phyloP scores from a whole-genome alignment of 2,888 invertebrate genomes.

The Notodonta dromedarius region DNA sequence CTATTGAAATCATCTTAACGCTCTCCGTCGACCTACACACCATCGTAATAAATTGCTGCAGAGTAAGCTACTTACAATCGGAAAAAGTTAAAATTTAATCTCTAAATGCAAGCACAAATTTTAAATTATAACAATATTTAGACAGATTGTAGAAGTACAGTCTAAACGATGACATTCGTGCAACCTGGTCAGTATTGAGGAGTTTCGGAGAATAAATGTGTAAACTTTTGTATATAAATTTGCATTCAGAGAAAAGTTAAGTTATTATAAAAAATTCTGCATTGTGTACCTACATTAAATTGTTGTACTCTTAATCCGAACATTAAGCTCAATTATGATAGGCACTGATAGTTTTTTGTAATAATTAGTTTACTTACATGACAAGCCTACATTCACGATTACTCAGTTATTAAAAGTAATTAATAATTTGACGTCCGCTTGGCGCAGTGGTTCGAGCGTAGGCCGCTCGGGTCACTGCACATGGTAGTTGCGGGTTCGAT shows the following conservation, averaged over 20 bases:
- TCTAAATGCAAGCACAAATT: slow-evolving; percentile 69
- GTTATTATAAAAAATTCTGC: neutral
- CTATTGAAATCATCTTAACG: slow-evolving; percentile 79
- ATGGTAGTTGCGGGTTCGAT: too few relatives aligned
- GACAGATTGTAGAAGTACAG: slow-evolving; percentile 43
- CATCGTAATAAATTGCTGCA: slow-evolving; percentile 68
- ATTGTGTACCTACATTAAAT: too few relatives aligned
- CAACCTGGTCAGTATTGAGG: slow-evolving; percentile 45
- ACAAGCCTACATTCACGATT: too few relatives aligned
- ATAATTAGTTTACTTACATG: too few relatives aligned
- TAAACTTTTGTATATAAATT: slow-evolving; percentile 21
- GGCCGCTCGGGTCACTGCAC: too few relatives aligned
- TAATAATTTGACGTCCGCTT: too few relatives aligned
- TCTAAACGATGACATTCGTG: slow-evolving; percentile 46
- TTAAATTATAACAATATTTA: slow-evolving; percentile 62
- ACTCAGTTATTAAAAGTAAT: too few relatives aligned
- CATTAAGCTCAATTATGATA: too few relatives aligned
- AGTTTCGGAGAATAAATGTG: slow-evolving; percentile 37
- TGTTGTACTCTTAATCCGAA: too few relatives aligned
- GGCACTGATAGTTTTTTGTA: too few relatives aligned
- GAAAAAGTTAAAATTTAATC: slow-evolving; percentile 74
- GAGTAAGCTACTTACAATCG: slow-evolving; percentile 70
- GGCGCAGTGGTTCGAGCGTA: too few relatives aligned
- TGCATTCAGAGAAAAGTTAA: neutral
- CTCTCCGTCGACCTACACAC: slow-evolving; percentile 66